Percentiles rank a stretch among this genome's conserved stretches.
phyloP scores from a whole-genome alignment of 2,888 invertebrate species.

The Toxonevra muliebris region DNA sequence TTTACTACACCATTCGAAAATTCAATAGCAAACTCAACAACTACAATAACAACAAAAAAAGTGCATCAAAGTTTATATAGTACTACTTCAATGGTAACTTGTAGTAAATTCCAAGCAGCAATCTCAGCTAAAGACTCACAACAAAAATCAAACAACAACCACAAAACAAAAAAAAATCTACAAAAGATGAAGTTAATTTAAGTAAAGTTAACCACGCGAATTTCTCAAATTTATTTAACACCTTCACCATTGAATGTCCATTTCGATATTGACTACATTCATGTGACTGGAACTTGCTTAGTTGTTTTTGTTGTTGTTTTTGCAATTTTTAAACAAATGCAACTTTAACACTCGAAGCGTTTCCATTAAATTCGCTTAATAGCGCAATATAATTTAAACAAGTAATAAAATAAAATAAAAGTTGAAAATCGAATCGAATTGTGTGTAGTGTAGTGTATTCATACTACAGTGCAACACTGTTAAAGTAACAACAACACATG shows the following conservation, averaged over 20 bases:
- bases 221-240: constrained; percentile 54
- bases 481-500: no score
- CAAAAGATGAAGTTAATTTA: constrained; percentile 25
- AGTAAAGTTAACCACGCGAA: not conserved
- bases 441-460: not conserved
- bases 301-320: constrained; percentile 1
- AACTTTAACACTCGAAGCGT: constrained; percentile 50
- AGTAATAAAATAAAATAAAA: constrained; percentile 56
- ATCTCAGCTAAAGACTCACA: constrained; percentile 42
- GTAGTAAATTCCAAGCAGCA: constrained; percentile 8
- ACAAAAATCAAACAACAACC: constrained; percentile 40
- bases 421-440: constrained; percentile 19
- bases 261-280: constrained; percentile 23
- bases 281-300: no score
- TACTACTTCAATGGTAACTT: no score
- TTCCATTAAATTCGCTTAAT: constrained; percentile 62
- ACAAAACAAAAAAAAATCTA: constrained; percentile 26
- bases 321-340: not conserved
- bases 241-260: constrained; percentile 44
- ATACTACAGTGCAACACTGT: not conserved
- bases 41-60: no score
- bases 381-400: constrained; percentile 60
- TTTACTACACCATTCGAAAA: no score
- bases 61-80: no score
- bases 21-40: no score